phyloP scores from a whole-genome alignment of 2,113 vertebrate genomes.

The Pomatorhinus ruficollis region DNA sequence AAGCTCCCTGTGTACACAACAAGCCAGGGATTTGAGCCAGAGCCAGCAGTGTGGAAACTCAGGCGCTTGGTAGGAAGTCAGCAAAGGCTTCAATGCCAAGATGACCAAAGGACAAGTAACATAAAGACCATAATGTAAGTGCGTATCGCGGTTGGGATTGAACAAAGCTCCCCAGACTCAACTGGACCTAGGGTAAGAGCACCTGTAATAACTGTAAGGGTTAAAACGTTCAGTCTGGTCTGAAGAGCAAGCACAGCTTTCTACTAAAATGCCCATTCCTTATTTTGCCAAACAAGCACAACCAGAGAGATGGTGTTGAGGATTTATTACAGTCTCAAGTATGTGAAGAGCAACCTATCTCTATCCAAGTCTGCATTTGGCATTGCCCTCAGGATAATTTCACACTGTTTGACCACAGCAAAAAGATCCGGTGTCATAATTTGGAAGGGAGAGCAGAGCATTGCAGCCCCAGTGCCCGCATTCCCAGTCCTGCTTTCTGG shows the following conservation, averaged over 20 bases:
- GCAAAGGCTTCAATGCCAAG: not conserved
- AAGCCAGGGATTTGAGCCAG: not conserved
- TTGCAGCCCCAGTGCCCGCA: not conserved
- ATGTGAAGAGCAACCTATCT: not conserved
- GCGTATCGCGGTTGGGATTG: accelerated
- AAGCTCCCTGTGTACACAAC: not conserved
- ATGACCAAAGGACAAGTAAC: not conserved
- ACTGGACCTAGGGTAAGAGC: not conserved
- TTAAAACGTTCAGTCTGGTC: not conserved
- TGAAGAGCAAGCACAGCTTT: not conserved
- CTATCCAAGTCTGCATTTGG: not conserved
- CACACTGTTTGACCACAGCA: accelerated
- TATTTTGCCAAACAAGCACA: not conserved
- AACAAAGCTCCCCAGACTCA: not conserved
- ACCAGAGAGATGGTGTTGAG: not conserved
- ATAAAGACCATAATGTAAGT: not conserved
- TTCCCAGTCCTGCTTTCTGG: not conserved
- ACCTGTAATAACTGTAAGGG: not conserved
- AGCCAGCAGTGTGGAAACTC: not conserved
- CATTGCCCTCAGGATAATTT: not conserved
- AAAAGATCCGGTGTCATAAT: not conserved
- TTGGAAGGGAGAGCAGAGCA: not conserved
- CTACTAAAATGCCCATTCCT: not conserved
- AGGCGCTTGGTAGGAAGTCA: not conserved
- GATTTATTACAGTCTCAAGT: not conserved